A percentile compares a stretch with the other conserved stretches of the same genome.
Conservation (phyloP, 2,113 vertebrate genomes). For the Jaculus jaculus region DNA sequence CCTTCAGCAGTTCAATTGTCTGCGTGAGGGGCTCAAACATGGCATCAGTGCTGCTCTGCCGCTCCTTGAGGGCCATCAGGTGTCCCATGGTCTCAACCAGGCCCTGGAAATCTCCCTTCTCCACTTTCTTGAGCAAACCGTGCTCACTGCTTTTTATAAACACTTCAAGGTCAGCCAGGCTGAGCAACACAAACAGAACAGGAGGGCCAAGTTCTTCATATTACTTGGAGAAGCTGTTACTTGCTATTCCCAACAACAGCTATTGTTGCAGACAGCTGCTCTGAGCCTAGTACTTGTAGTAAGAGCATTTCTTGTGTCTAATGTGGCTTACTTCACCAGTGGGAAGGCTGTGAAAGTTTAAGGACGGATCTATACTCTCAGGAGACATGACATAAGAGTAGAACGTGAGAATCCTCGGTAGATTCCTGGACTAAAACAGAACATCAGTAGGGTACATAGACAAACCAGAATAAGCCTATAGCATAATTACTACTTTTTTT, state of each 20-base stretch:
- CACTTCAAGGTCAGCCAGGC: constrained; percentile 90
- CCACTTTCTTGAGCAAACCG: constrained; percentile 88
- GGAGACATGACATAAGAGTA: background rate
- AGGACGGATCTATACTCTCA: background rate
- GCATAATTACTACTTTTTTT: background rate
- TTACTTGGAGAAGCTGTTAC: background rate
- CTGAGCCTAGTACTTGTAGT: too few species aligned
- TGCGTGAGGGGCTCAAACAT: constrained; percentile 96
- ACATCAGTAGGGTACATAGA: background rate
- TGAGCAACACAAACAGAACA: constrained; percentile 71
- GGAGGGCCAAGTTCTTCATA: background rate
- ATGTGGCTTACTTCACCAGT: background rate
- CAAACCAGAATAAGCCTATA: background rate
- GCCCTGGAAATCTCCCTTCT: constrained; percentile 89
- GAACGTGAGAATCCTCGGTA: background rate
- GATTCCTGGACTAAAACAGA: background rate
- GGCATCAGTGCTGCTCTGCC: constrained; percentile 88
- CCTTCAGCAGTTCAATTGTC: constrained; percentile 91
- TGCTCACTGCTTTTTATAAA: constrained; percentile 86
- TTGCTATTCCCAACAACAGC: background rate
- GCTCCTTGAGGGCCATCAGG: constrained; percentile 92
- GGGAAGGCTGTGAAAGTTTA: background rate
- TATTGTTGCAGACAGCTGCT: background rate
- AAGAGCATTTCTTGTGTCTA: background rate
- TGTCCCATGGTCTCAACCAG: constrained; percentile 92